Percentiles rank a stretch among this genome's conserved stretches.
Evolutionary conservation across 2,888 invertebrate genomes (phyloP).

Genomic region (Zaprionus bogoriensis): DNA sequence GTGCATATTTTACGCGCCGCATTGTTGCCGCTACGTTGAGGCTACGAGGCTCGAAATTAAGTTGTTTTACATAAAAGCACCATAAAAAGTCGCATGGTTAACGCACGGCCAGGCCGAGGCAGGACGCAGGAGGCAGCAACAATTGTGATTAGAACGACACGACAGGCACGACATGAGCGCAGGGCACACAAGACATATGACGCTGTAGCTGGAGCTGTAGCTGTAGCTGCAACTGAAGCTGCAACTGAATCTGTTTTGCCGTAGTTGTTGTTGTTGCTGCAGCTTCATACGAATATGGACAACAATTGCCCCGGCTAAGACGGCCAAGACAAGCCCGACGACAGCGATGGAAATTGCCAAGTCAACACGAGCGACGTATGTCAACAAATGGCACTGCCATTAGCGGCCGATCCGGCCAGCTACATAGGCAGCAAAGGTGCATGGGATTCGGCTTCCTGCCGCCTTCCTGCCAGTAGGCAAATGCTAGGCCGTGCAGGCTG

Average conservation of each 20-base stretch:
- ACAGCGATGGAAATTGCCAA: slow-evolving; percentile 65
- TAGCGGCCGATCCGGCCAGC: slow-evolving; percentile 59
- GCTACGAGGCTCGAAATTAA: slow-evolving; percentile 56
- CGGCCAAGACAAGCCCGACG: slow-evolving; percentile 3
- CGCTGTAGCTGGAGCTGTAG: slow-evolving; percentile 36
- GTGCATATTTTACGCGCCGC: slow-evolving; percentile 73
- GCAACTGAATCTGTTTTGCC: too few relatives aligned
- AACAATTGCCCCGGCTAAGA: slow-evolving; percentile 58
- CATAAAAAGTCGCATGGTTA: slow-evolving; percentile 74
- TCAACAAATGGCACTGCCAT: slow-evolving; percentile 77
- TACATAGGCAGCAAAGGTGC: background rate
- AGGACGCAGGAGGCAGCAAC: slow-evolving; percentile 23
- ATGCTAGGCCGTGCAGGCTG: slow-evolving; percentile 56
- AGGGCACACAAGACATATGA: slow-evolving; percentile 72
- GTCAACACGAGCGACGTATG: slow-evolving; percentile 79
- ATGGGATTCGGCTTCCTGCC: slow-evolving; percentile 52
- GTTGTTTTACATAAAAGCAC: slow-evolving; percentile 79
- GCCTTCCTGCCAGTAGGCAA: slow-evolving; percentile 68
- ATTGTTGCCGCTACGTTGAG: slow-evolving; percentile 45
- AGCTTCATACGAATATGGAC: slow-evolving; percentile 69
- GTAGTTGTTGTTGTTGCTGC: slow-evolving; percentile 20
- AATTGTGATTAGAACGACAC: slow-evolving; percentile 78
- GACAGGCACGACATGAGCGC: slow-evolving; percentile 75
- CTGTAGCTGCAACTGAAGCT: too few relatives aligned
- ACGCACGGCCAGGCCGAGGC: slow-evolving; percentile 30